Evolutionary conservation across 1,140 invertebrate genomes (phyloP), one percentile per base, ranked within the genome.

Genomic region (Grapholita molesta): DNA sequence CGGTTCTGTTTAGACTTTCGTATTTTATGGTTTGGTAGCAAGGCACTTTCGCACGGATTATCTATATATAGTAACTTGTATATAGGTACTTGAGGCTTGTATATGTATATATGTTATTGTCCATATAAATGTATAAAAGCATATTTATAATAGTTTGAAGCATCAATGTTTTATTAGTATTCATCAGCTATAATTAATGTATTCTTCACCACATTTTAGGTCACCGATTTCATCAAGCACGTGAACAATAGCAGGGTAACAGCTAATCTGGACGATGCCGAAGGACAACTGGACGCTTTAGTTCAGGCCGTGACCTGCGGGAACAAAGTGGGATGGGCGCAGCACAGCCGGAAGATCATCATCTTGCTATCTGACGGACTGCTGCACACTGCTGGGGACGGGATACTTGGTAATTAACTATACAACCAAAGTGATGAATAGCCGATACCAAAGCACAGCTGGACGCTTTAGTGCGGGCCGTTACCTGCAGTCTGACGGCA

Each of bases 211-310:
- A n/a, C 18, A n/a, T n/a, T n/a, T 7, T 80, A 96, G 83, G 86
- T 94, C 9, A 81, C 83, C 15, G 85, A 89, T 5, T 91, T 91
- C 66, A 89, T 91, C 71, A 72, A 88, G 57, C 82, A 83, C 7
- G 86, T 91, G 1, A 90, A 91, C 35, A 83, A 75, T 9, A 94
- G 80, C 72, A 91, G 94, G 25, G 96, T 99, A 4, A 99, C 99
- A 0, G 99, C 97, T 1, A 99, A 99, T 92, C 92, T 99, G 74
- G 99, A 99, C 88, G 97, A 98, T 38, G 98, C 99, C 0, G 99
- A 99, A 89, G 99, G 98, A 1, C 98, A 98, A 11, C 96, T 99
- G 76, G 99, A 99, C 90, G 99, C 99, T 0, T 95, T 99, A n/a
- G 99, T 99, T 95, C 99, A 99, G 92, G 97, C 97, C 1, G 95